phyloP scores from a whole-genome alignment of 2,797 vertebrate genomes.

The Cryptoprocta ferox region DNA sequence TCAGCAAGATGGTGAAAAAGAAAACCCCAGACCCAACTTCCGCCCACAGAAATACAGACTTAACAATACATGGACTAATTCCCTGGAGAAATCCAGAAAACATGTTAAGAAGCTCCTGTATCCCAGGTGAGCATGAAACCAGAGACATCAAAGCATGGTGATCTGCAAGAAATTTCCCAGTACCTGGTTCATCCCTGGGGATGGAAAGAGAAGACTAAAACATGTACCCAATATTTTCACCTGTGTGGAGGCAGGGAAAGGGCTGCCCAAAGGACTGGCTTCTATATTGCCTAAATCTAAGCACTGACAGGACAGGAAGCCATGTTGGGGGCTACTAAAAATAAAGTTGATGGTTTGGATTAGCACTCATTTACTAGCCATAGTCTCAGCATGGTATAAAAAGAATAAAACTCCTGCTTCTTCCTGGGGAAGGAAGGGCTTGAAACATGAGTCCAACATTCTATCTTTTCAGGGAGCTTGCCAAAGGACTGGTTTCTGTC shows the following conservation, averaged over 20 bases:
- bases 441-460: not conserved
- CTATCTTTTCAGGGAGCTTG: not conserved
- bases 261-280: not conserved
- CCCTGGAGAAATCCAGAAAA: not conserved
- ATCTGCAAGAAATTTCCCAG: not conserved
- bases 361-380: not conserved
- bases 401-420: not conserved
- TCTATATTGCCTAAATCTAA: not conserved
- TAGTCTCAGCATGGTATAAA: not conserved
- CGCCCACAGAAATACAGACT: not conserved
- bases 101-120: not conserved
- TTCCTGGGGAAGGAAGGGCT: not conserved
- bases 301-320: not conserved
- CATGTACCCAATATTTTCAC: not conserved
- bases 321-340: not conserved
- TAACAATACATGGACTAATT: not conserved
- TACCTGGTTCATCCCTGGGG: not conserved
- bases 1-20: not conserved
- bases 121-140: not conserved
- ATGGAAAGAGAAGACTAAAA: not conserved
- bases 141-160: not conserved
- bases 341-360: not conserved
- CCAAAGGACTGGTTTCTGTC: not conserved
- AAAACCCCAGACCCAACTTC: not conserved
- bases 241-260: not conserved